phyloP scores from a whole-genome alignment of 2,113 vertebrate genomes.

The Heterochromis multidens region DNA sequence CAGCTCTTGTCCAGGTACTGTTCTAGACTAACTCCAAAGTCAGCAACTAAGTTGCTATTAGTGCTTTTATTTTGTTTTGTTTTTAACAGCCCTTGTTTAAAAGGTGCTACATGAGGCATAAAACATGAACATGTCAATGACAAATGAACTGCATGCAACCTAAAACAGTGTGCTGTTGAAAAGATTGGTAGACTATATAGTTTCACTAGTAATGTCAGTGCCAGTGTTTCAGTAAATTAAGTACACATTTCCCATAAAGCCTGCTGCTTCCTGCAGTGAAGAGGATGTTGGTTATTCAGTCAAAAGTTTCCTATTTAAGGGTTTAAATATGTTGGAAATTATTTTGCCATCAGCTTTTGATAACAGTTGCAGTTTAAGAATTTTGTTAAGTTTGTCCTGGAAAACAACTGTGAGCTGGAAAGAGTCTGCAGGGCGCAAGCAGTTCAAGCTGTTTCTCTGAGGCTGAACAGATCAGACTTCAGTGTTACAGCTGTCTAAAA shows the following conservation, averaged over 20 bases:
- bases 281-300: slow-evolving; percentile 47
- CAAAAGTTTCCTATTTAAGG: slow-evolving; percentile 47
- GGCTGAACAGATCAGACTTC: background rate
- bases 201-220: slow-evolving; percentile 35
- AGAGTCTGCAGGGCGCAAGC: background rate
- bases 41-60: background rate
- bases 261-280: slow-evolving; percentile 44
- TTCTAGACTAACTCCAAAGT: background rate
- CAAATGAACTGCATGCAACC: background rate
- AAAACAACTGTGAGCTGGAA: background rate
- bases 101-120: background rate
- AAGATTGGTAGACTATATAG: background rate
- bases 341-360: slow-evolving; percentile 37
- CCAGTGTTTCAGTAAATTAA: slow-evolving; percentile 44
- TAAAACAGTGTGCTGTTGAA: background rate
- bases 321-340: slow-evolving; percentile 46
- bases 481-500: background rate
- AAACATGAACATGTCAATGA: background rate
- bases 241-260: slow-evolving; percentile 62
- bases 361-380: background rate
- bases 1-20: background rate
- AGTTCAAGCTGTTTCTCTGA: background rate
- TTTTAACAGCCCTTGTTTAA: background rate
- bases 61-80: background rate
- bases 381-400: background rate